Evolutionary conservation across 2,113 vertebrate genomes (phyloP).

Genomic region (Mustela nigripes): DNA sequence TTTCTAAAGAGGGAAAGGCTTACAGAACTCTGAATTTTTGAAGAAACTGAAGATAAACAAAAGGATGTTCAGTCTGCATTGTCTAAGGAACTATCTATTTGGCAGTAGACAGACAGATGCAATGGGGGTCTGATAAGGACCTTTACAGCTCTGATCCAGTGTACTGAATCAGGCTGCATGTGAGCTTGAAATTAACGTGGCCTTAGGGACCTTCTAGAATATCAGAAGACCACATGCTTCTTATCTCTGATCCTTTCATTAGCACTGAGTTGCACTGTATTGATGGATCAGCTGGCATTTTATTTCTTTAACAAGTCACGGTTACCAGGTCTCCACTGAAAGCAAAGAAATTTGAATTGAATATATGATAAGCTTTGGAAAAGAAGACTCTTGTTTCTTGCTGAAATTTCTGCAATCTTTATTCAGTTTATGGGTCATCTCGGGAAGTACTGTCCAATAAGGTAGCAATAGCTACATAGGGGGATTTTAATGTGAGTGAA

Average conservation of each 20-base stretch:
- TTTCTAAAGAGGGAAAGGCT: constrained; percentile 2
- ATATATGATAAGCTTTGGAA: not conserved
- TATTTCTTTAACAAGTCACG: constrained; percentile 41
- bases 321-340: not conserved
- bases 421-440: not conserved
- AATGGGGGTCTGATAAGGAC: not conserved
- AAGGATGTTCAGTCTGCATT: not conserved
- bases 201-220: constrained; percentile 57
- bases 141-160: not conserved
- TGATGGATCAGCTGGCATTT: not conserved
- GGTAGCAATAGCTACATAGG: not conserved
- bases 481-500: not conserved
- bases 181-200: constrained; percentile 57
- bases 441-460: not conserved
- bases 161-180: not conserved
- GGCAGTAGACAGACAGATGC: not conserved
- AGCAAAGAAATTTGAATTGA: constrained; percentile 27
- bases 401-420: constrained; percentile 21
- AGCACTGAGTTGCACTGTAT: not conserved
- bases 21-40: not conserved
- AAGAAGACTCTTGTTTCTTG: not conserved
- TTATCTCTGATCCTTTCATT: constrained; percentile 33
- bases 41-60: not conserved
- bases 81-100: not conserved
- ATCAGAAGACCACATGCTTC: not conserved